Conservation (phyloP, 2,888 invertebrate genomes). For the Hydroisotoma schaefferi region DNA sequence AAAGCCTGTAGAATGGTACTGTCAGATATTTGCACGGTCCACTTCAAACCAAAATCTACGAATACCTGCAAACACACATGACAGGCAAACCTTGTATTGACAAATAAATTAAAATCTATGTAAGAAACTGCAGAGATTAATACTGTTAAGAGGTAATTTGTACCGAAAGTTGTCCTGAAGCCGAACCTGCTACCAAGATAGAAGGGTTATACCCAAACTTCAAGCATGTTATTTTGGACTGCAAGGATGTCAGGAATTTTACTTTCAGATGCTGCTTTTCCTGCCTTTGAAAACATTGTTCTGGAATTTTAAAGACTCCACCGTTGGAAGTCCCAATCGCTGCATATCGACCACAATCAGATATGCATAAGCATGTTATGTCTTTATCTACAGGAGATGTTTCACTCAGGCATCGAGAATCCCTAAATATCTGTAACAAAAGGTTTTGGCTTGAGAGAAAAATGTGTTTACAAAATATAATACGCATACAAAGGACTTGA, state of each 20-base stretch:
- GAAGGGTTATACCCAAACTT: conserved; percentile 21
- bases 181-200: conserved; percentile 26
- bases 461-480: neutral
- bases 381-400: conserved; percentile 21
- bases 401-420: conserved; percentile 30
- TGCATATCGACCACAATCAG: conserved; percentile 17
- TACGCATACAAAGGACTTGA: too few relatives aligned
- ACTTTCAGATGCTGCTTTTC: conserved; percentile 10
- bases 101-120: neutral
- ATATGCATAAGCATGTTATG: conserved; percentile 28
- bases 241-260: conserved; percentile 21
- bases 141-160: neutral
- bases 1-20: neutral
- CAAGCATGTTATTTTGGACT: conserved; percentile 14
- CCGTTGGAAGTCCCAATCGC: conserved; percentile 30
- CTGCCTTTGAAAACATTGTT: conserved; percentile 16
- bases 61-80: neutral
- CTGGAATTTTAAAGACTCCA: conserved; percentile 23
- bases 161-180: conserved; percentile 29
- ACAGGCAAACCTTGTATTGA: too few relatives aligned
- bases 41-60: neutral
- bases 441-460: too few relatives aligned
- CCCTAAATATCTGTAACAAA: conserved; percentile 36
- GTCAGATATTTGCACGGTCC: neutral
- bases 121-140: conserved; percentile 12